Evolutionary conservation across 2,113 vertebrate genomes (phyloP), one percentile per base, ranked within the genome.

Genomic region (Polypterus bichir): DNA sequence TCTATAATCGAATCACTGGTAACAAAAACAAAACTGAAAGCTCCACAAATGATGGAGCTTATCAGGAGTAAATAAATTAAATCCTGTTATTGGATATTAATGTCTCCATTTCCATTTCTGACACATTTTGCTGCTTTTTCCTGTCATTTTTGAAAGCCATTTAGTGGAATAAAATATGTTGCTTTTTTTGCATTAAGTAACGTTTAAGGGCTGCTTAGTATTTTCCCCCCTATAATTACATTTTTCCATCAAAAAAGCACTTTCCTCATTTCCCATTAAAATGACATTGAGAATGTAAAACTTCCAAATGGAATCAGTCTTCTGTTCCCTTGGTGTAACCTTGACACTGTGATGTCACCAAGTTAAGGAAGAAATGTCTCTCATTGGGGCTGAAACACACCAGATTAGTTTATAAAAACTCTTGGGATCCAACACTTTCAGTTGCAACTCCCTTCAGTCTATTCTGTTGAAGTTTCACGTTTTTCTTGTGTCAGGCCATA

Each of bases 151-250:
- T 86, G 82, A 86, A 84, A 86, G 84, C 80, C 84, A 85, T 78
- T 77, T 78, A 80, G 80, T 84, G 84, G 84, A 88, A 88, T 88
- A 88, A 88, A 86, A 88, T 86, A 86, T 84, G 81, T 85, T 80
- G 86, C 85, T 86, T 83, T 86, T 79, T 82, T 73, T 79, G 84
- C 83, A 80, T 86, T 84, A 85, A 84, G 10, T 7, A 52, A 84
- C 82, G 77, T 79, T 79, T 67, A 77, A 75, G 71, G 76, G 77
- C 75, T 81, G 72, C 71, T 71, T 68, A 27, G 77, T 73, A 71
- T 83, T 78, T 80, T 52, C 4, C 10, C 10, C 80, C 77, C 79
- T 69, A 75, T 86, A 86, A 88, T 86, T 76, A 27, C 67, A 81
- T 86, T 88, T 79, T 52, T 52, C 51, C 51, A 68, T 69, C 65